Evolutionary conservation across 1,140 invertebrate genomes (phyloP), one percentile per base, ranked within the genome.

Genomic region (Helicoverpa zea): DNA sequence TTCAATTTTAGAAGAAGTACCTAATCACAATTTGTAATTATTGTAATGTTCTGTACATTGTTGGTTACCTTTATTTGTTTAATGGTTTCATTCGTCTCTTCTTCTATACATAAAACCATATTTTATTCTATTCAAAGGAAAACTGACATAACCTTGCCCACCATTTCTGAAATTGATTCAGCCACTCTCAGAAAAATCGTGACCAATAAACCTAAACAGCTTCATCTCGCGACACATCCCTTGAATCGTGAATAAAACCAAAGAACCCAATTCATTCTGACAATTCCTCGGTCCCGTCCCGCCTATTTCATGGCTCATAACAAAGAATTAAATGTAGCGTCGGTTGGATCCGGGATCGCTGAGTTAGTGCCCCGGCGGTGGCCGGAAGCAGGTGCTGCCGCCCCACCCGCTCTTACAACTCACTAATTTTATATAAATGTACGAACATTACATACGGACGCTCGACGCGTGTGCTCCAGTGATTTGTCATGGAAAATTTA

Each of bases 241-340:
- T 59, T 49, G 18, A 75, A 75, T 75, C 72, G 56, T 75, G 56
- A 75, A 75, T 59, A 75, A 75, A 61, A 61, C 54, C 54, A 73
- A 47, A 61, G 59, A 64, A 77, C 29, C 75, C 75, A 64, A 77
- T 77, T 77, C 61, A 52, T 63, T 61, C 49, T 51, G 47, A 64
- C 59, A 66, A 63, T 68, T 56, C 5, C 51, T 68, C 61, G n/a
- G 51, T 68, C 23, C n/a, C 47, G 49, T 30, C 63, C n/a, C 89
- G 90, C 86, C 78, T 14, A 51, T 85, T 90, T 85, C 72, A 74
- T 90, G 86, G 88, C 84, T 85, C 82, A 52, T 70, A 74, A 74
- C 76, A 86, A 87, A 84, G 90, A 93, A 91, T 92, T 91, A 93
- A 89, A 94, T 90, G 89, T 92, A 90, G 84, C 89, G 87, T 90